Evolutionary conservation across 2,888 invertebrate species (phyloP), one percentile per base, ranked within the genome.

Genomic region (Cantharis lateralis): DNA sequence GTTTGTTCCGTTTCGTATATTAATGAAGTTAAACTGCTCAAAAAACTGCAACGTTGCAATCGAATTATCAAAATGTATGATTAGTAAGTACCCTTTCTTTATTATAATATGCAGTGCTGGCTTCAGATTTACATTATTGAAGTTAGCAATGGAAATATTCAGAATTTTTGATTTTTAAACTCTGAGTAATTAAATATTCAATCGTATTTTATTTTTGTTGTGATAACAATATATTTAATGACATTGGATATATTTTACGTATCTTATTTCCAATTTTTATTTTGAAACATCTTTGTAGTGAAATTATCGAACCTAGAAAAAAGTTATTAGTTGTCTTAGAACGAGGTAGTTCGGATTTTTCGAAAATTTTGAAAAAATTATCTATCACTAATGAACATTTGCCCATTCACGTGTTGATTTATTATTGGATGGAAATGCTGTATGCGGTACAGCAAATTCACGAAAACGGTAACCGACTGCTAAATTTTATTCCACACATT

Each of bases 351-450:
- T 94, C 93, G 10, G 98, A 98, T 89, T 91, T 99, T 79, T 93
- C 95, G 66, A 92, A 93, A 82, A 93, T 96, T 80, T 89, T 97
- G 79, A 90, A 84, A 84, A 89, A 87, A 86, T 87, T 91, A 75
- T 89, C 89, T 78, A 82, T 82, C 2, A 83, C 82, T 70, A 86
- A 88, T 4, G 84, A 85, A 32, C 87, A 89, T 79, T 89, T 96
- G 75, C 93, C 95, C 70, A 90, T 93, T n/a, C 93, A 94, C 74
- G 93, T 94, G 86, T 91, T 97, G 73, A 90, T 95, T 81, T 95
- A 94, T 87, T 98, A 96, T 89, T 98, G 98, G 96, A 93, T 94
- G 86, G 95, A 97, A 89, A 98, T 99, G 96, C 89, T 99, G 73
- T 91, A 93, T 77, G 96, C 97, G 28, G 98, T 99, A 4, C 91